Percentiles rank a stretch among this genome's conserved stretches.
phyloP scores from a whole-genome alignment of 2,888 invertebrate species.

The Conops quadrifasciatus region DNA sequence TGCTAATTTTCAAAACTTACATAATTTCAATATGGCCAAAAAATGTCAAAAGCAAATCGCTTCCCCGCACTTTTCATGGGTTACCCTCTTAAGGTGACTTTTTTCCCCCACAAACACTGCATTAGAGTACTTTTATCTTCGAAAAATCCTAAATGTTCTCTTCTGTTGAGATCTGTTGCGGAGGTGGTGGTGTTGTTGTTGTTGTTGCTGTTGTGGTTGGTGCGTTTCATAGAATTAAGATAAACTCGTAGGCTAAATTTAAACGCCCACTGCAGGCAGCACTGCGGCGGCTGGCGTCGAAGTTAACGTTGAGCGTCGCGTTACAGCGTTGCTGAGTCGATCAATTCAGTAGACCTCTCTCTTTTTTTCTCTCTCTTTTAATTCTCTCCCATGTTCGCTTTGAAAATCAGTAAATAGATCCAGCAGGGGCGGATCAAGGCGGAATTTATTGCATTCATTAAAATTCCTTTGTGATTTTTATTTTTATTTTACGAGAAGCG shows the following conservation, averaged over 20 bases:
- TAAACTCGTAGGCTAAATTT: slow-evolving; percentile 38
- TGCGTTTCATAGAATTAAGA: slow-evolving; percentile 35
- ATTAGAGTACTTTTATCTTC: background rate
- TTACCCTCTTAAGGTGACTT: background rate
- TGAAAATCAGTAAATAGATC: background rate
- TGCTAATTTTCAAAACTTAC: slow-evolving; percentile 1
- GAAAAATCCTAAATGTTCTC: background rate
- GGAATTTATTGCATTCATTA: background rate
- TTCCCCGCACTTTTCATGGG: background rate
- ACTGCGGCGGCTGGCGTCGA: background rate
- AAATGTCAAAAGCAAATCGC: slow-evolving; percentile 11
- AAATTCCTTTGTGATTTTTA: no score
- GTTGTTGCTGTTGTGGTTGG: slow-evolving; percentile 18
- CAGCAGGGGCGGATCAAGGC: slow-evolving; percentile 11
- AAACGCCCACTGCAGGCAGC: slow-evolving; percentile 39
- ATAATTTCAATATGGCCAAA: slow-evolving; percentile 10
- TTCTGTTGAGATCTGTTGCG: background rate
- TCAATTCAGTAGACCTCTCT: background rate
- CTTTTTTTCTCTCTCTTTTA: background rate
- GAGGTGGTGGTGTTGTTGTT: slow-evolving; percentile 10
- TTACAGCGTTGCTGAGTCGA: background rate
- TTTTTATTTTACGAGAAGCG: no score
- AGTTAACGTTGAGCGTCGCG: background rate
- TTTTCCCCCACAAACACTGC: background rate
- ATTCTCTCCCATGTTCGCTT: background rate